A percentile compares a stretch with the other conserved stretches of the same genome.
Conservation (phyloP, 64 coral and sea anemone species). For the Pocillopora damicornis region DNA sequence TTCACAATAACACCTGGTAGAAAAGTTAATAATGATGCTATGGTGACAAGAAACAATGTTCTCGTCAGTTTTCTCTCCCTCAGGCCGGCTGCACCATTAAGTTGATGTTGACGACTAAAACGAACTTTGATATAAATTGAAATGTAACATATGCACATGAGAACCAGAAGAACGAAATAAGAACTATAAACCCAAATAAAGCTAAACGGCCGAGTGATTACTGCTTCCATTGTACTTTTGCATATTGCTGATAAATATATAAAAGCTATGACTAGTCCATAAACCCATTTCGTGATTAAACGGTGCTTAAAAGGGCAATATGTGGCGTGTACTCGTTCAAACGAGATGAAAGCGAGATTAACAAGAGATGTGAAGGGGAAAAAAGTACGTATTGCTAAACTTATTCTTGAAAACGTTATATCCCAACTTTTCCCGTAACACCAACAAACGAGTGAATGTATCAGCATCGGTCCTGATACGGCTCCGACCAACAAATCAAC, state of each 20-base stretch:
- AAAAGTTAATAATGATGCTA: no score
- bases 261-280: neutral
- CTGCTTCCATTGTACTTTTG: neutral
- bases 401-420: neutral
- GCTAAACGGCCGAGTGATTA: rapidly evolving
- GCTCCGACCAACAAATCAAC: neutral
- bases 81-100: neutral
- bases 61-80: neutral
- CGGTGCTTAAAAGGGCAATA: neutral
- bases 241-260: neutral
- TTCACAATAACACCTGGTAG: no score
- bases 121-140: neutral
- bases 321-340: neutral
- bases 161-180: neutral
- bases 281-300: neutral
- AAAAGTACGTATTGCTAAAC: neutral
- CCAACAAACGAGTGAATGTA: neutral
- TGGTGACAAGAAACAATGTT: no score
- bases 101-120: neutral
- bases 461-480: neutral
- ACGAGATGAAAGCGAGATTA: neutral
- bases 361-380: neutral
- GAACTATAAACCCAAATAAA: neutral
- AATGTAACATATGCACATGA: neutral
- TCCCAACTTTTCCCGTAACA: neutral